Conservation (phyloP, 2,888 invertebrate genomes). For the Dorcus hopei region DNA sequence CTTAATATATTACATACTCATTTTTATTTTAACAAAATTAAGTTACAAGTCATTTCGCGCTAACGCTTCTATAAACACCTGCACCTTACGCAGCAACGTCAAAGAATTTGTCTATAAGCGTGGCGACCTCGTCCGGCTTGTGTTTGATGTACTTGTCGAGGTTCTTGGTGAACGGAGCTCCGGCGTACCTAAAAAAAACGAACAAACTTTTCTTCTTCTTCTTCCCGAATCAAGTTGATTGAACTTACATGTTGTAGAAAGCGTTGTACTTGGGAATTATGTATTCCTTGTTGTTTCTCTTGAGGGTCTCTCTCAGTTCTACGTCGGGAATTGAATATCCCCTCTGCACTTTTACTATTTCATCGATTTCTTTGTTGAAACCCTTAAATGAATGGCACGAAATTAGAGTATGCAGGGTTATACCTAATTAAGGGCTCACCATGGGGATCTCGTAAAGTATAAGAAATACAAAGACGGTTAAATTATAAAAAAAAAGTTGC, state of each 20-base stretch:
- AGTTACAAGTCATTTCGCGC: too few species aligned
- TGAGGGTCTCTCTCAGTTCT: slow-evolving; percentile 82
- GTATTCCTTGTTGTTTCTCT: slow-evolving; percentile 85
- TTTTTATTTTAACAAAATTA: too few species aligned
- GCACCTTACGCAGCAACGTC: slow-evolving; percentile 73
- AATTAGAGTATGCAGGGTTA: too few species aligned
- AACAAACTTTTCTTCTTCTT: too few species aligned
- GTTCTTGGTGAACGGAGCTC: slow-evolving; percentile 86
- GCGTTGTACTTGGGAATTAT: slow-evolving; percentile 81
- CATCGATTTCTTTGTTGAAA: slow-evolving; percentile 95
- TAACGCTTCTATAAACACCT: too few species aligned
- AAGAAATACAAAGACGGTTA: too few species aligned
- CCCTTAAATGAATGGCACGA: slow-evolving; percentile 56
- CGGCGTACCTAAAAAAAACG: slow-evolving; percentile 58
- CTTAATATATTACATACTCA: too few species aligned
- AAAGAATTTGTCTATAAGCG: slow-evolving; percentile 85
- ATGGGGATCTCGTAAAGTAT: too few species aligned
- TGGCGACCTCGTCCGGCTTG: slow-evolving; percentile 78
- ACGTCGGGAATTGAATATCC: slow-evolving; percentile 92
- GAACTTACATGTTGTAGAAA: slow-evolving; percentile 67
- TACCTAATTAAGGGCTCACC: too few species aligned
- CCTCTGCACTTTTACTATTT: slow-evolving; percentile 78
- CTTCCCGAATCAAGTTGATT: slow-evolving; percentile 8
- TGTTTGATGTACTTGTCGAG: slow-evolving; percentile 91
- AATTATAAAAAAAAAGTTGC: too few species aligned